These are phyloP conservation scores for Zosterops borbonicus DNA, from an alignment of 2,113 vertebrate species.

Conservation along the genomic window DNA sequence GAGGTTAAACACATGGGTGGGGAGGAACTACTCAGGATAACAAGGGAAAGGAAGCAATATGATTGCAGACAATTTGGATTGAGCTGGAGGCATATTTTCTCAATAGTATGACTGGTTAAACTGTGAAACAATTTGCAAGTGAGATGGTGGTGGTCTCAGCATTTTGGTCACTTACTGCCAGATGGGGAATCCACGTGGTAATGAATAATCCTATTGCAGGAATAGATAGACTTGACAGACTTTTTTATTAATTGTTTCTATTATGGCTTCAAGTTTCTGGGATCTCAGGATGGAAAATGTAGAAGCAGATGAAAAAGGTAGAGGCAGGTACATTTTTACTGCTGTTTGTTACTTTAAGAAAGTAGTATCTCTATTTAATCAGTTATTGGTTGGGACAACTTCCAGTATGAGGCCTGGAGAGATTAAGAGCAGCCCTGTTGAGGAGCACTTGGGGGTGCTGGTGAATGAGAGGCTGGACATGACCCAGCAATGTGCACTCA, in stretches of 20 bases:
- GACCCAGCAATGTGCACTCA: background rate
- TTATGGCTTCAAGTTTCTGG: background rate
- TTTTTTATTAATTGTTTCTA: background rate
- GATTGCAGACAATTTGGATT: constrained; percentile 51
- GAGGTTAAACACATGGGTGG: constrained; percentile 53
- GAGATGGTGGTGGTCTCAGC: background rate
- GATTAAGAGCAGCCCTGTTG: background rate
- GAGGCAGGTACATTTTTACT: background rate
- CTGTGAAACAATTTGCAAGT: constrained; percentile 19
- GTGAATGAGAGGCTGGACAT: background rate
- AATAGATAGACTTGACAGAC: background rate
- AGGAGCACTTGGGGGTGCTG: background rate
- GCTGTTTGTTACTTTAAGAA: background rate
- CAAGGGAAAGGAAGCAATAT: constrained; percentile 54
- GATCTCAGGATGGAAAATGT: background rate
- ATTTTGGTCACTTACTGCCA: background rate
- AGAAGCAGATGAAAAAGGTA: background rate
- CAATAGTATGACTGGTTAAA: constrained; percentile 1
- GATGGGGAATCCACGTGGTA: background rate
- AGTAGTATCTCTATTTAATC: background rate
- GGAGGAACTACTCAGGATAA: constrained; percentile 47
- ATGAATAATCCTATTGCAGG: constrained; percentile 42
- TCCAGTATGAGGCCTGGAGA: background rate
- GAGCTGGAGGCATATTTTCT: constrained; percentile 30
- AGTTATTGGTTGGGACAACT: background rate